Conservation (phyloP, 2,113 vertebrate genomes). For the Ceyx melanurus region DNA sequence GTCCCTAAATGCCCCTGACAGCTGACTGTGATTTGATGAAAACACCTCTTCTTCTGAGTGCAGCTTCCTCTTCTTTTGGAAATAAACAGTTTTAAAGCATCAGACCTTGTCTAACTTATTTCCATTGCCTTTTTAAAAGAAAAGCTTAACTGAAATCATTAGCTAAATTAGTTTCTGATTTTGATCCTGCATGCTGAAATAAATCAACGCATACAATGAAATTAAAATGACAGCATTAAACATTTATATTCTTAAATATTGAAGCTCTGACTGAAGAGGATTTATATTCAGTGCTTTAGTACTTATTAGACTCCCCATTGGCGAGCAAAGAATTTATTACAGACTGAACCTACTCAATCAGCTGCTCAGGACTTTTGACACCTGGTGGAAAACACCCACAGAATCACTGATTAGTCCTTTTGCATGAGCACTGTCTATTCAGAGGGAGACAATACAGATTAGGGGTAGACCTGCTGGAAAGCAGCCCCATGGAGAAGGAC, state of each 20-base stretch:
- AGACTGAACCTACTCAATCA: not conserved
- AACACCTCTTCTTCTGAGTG: not conserved
- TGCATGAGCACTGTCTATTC: not conserved
- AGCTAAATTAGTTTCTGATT: constrained; percentile 25
- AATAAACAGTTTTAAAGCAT: not conserved
- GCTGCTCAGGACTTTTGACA: not conserved
- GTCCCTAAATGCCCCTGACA: constrained; percentile 35
- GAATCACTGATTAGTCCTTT: not conserved
- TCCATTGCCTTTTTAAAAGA: not conserved
- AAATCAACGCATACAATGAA: not conserved
- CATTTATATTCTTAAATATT: constrained; percentile 32
- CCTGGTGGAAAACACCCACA: not conserved
- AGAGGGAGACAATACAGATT: not conserved
- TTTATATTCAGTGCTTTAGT: constrained; percentile 6
- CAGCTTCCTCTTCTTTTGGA: not conserved
- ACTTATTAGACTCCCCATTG: not conserved
- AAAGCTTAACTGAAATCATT: constrained; percentile 7
- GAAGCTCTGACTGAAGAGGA: not conserved
- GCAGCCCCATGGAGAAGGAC: no score
- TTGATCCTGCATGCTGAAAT: not conserved
- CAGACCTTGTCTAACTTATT: not conserved
- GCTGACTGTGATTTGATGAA: constrained; percentile 31
- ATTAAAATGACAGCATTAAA: constrained; percentile 32
- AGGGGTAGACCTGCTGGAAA: no score
- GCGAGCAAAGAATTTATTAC: not conserved